These are phyloP conservation scores for Trichonephila clavipes DNA, from an alignment of 1,140 invertebrate genomes.

Conservation along the genomic window DNA sequence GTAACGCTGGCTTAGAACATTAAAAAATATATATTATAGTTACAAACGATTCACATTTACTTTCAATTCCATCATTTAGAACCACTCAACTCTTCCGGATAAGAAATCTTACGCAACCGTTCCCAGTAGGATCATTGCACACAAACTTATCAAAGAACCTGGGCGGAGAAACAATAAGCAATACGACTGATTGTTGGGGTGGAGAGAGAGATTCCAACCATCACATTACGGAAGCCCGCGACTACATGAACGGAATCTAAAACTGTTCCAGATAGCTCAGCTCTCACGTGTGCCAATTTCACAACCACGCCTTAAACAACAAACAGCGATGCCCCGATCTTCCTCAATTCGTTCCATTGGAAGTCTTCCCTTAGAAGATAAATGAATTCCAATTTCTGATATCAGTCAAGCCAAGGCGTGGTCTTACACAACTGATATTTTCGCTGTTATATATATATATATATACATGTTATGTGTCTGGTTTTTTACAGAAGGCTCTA, in stretches of 20 bases:
- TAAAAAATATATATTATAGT: no score
- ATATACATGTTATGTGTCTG: constrained; percentile 29
- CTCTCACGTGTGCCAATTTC: constrained; percentile 24
- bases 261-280: constrained; percentile 17
- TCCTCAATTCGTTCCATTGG: constrained; percentile 26
- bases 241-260: constrained; percentile 22
- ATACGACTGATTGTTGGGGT: constrained; percentile 38
- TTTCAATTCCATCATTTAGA: no score
- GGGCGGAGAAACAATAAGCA: not conserved
- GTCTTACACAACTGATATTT: constrained; percentile 36
- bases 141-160: not conserved
- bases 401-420: constrained; percentile 48
- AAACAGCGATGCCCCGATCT: not conserved
- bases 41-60: no score
- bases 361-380: constrained; percentile 44
- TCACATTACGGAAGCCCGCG: constrained; percentile 27
- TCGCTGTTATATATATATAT: constrained; percentile 7
- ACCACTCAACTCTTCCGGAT: not conserved
- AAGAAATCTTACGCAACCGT: not conserved
- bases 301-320: constrained; percentile 47
- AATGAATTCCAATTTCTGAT: constrained; percentile 66
- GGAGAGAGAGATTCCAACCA: constrained; percentile 31
- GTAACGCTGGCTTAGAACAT: no score
- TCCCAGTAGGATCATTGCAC: not conserved
- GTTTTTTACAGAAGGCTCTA: not conserved